Evolutionary conservation across 2,113 vertebrate genomes (phyloP).

Genomic region (Lathamus discolor): DNA sequence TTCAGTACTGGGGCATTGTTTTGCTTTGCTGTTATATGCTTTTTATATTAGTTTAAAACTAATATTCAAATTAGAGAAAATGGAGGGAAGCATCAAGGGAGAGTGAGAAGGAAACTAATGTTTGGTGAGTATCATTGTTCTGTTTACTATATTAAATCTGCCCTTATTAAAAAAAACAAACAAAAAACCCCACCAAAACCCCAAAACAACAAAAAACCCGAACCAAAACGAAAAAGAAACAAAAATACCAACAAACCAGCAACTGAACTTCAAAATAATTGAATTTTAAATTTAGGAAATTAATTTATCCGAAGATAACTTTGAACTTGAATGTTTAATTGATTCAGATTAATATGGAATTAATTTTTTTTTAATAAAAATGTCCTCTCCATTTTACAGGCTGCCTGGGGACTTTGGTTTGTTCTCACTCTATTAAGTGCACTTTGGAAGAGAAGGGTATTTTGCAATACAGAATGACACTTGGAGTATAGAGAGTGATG

Average conservation of each 20-base stretch:
- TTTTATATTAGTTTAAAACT: not conserved
- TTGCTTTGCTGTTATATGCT: not conserved
- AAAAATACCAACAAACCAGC: not conserved
- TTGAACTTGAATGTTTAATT: not conserved
- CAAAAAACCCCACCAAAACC: not conserved
- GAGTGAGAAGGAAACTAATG: not conserved
- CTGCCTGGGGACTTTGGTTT: not conserved
- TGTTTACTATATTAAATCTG: not conserved
- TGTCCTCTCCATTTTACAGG: not conserved
- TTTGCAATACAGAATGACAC: not conserved
- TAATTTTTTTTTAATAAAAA: not conserved
- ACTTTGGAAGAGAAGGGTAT: not conserved
- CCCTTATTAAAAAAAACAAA: not conserved
- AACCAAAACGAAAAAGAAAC: not conserved
- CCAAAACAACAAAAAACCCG: not conserved
- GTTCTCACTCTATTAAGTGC: not conserved
- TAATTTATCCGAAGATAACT: not conserved
- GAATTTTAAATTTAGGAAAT: not conserved
- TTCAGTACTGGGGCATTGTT: constrained; percentile 67
- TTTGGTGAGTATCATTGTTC: not conserved
- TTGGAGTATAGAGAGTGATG: not conserved
- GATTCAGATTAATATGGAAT: not conserved
- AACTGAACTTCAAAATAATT: not conserved
- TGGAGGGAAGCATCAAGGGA: not conserved
- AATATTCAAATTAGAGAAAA: not conserved